These are phyloP conservation scores for Donacobius atricapilla DNA, from an alignment of 2,113 vertebrate species.

Conservation along the genomic window DNA sequence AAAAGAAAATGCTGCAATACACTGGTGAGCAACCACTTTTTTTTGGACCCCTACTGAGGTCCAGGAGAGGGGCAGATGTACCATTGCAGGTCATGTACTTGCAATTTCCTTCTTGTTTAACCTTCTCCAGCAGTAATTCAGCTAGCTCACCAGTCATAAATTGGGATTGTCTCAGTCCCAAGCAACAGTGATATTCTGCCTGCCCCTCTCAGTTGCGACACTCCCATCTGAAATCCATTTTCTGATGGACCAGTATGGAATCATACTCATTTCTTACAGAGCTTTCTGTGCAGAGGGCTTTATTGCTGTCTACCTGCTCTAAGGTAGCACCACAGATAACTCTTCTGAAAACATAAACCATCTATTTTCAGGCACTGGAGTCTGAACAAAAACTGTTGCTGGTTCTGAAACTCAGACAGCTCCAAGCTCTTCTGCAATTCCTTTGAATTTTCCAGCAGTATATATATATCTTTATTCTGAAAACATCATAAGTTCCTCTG, in stretches of 20 bases:
- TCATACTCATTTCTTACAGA: neutral
- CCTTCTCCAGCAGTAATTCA: neutral
- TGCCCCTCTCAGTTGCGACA: neutral
- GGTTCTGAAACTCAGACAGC: neutral
- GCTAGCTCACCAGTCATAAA: neutral
- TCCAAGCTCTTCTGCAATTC: neutral
- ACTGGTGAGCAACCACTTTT: fast-evolving
- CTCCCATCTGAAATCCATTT: neutral
- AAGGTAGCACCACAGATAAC: neutral
- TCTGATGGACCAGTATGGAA: neutral
- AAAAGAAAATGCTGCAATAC: neutral
- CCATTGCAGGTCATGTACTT: neutral
- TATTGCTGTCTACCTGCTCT: neutral
- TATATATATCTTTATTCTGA: neutral
- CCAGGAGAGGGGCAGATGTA: neutral
- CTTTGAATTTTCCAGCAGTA: neutral
- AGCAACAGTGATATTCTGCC: neutral
- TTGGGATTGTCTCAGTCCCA: neutral
- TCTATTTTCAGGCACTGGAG: neutral
- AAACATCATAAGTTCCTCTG: neutral
- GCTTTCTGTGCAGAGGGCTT: neutral
- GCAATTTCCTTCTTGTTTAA: neutral
- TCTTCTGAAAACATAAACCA: neutral
- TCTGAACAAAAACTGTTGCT: neutral
- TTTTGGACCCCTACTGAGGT: neutral